Evolutionary conservation across 2,888 invertebrate genomes (phyloP).

Genomic region (Epistrophe eligans): DNA sequence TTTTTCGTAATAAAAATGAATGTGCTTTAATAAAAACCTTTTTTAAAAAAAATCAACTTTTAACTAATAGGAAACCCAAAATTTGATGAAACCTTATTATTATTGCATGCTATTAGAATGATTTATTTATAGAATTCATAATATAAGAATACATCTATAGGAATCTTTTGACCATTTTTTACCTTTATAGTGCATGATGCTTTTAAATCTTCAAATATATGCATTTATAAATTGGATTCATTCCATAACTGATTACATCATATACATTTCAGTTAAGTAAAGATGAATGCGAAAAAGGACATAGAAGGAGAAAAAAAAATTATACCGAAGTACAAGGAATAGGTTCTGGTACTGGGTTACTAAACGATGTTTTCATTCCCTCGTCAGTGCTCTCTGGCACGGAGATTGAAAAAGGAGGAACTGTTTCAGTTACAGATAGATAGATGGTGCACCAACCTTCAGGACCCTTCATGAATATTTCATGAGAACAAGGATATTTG

Average conservation of each 20-base stretch:
- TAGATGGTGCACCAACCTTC: constrained; percentile 73
- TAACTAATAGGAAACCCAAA: background rate
- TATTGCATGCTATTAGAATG: background rate
- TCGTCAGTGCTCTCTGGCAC: constrained; percentile 21
- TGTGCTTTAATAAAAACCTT: background rate
- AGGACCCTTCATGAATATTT: constrained; percentile 71
- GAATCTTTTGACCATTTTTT: background rate
- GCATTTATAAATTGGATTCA: constrained; percentile 48
- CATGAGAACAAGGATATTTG: constrained; percentile 74
- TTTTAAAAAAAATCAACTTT: background rate
- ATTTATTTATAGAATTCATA: background rate
- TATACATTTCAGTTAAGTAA: constrained; percentile 70
- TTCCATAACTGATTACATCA: constrained; percentile 70
- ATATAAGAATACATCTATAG: background rate
- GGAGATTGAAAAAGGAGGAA: constrained; percentile 66
- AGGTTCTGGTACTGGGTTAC: constrained; percentile 37
- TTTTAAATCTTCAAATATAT: constrained; percentile 19
- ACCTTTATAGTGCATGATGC: constrained; percentile 10
- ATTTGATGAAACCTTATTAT: background rate
- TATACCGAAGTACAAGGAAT: constrained; percentile 39
- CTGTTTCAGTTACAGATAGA: constrained; percentile 67
- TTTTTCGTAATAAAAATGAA: no score
- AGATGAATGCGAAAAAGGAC: constrained; percentile 53
- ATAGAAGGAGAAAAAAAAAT: background rate
- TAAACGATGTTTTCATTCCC: constrained; percentile 60